phyloP scores from a whole-genome alignment of 2,888 invertebrate species.

The Eumerus sabulonum region DNA sequence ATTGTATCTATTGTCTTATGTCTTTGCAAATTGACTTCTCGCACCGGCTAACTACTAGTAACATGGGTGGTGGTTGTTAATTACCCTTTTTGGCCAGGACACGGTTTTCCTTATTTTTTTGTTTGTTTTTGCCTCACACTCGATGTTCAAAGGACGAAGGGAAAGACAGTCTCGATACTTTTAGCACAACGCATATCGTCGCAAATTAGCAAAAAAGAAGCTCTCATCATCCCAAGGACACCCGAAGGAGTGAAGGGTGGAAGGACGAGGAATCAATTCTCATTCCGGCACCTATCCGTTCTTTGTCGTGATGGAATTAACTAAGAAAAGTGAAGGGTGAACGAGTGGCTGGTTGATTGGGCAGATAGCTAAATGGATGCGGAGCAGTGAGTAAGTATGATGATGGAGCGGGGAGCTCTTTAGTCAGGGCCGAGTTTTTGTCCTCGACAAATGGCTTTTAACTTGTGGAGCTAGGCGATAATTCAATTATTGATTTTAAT shows the following conservation, averaged over 20 bases:
- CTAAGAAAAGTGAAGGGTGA: constrained; percentile 5
- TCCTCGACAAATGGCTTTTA: constrained; percentile 8
- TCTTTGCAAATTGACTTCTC: too few species aligned
- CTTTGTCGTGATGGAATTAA: constrained; percentile 17
- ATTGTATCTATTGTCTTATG: constrained; percentile 27
- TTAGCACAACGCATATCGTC: constrained; percentile 20
- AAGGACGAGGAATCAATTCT: constrained; percentile 4
- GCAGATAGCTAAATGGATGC: constrained; percentile 8
- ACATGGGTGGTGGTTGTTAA: constrained; percentile 13
- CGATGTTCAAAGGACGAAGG: background rate
- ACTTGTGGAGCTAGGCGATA: constrained; percentile 28
- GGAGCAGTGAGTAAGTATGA: constrained; percentile 14
- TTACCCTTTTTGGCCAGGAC: too few species aligned
- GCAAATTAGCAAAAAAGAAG: constrained; percentile 18
- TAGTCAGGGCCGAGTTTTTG: constrained; percentile 26
- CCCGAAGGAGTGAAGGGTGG: background rate
- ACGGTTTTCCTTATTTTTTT: too few species aligned
- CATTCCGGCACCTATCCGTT: background rate
- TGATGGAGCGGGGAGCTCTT: too few species aligned
- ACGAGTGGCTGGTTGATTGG: constrained; percentile 9
- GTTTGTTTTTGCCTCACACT: constrained; percentile 8
- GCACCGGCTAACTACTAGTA: background rate
- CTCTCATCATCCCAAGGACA: background rate
- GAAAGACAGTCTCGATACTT: background rate
- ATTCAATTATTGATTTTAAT: constrained; percentile 61